Evolutionary conservation across 1,140 invertebrate genomes (phyloP).

Genomic region (Drosophila rufa): DNA sequence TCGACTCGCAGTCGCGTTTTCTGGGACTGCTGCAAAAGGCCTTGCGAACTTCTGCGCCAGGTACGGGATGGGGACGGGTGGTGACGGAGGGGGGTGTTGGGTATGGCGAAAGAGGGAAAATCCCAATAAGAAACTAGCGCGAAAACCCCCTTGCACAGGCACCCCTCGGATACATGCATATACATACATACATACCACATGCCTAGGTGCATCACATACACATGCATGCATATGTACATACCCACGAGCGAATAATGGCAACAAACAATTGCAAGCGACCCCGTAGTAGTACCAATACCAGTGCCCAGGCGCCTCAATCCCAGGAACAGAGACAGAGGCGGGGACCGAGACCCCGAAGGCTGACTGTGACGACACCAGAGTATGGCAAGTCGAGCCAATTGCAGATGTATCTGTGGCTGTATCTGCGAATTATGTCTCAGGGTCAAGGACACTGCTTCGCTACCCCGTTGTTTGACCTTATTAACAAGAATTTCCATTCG

Average conservation of each 20-base stretch:
- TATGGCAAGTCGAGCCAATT: constrained; percentile 49
- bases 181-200: constrained; percentile 11
- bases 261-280: constrained; percentile 53
- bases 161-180: constrained; percentile 1
- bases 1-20: constrained; percentile 41
- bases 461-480: constrained; percentile 44
- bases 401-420: constrained; percentile 24
- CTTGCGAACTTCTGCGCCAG: constrained; percentile 70
- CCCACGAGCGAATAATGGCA: constrained; percentile 31
- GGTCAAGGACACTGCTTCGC: constrained; percentile 51
- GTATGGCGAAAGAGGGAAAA: constrained; percentile 29
- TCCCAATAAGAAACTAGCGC: constrained; percentile 69
- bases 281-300: constrained; percentile 19
- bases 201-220: constrained; percentile 17
- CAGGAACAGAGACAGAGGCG: constrained; percentile 19
- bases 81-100: background rate
- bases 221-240: constrained; percentile 10
- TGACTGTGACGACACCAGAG: constrained; percentile 67
- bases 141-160: constrained; percentile 36
- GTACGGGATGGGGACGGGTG: constrained; percentile 33
- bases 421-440: constrained; percentile 46
- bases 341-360: constrained; percentile 54
- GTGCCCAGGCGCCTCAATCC: constrained; percentile 6
- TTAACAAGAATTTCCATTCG: constrained; percentile 16
- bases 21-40: constrained; percentile 65